phyloP scores from a whole-genome alignment of 2,888 invertebrate genomes.

The Drosophila cracens region DNA sequence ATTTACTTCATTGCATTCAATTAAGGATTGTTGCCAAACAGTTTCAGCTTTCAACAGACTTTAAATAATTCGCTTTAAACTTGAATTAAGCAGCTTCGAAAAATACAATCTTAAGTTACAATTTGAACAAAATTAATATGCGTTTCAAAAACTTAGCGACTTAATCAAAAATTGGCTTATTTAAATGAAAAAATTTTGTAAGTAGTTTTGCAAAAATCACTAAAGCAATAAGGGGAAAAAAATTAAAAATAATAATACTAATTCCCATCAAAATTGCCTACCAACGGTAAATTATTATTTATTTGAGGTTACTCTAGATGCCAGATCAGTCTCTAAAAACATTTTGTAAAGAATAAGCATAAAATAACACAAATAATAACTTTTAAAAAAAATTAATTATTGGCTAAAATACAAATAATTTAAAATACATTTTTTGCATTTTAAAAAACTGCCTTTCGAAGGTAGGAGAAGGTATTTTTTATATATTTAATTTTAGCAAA shows the following conservation, averaged over 20 bases:
- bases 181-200: neutral
- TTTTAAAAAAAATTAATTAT: neutral
- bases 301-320: too few species aligned
- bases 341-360: too few species aligned
- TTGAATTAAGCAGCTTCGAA: neutral
- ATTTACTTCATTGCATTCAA: constrained; percentile 34
- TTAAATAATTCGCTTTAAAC: neutral
- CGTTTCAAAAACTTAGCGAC: neutral
- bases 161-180: neutral
- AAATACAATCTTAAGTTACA: neutral
- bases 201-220: neutral
- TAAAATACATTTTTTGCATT: neutral
- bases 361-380: too few species aligned
- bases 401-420: neutral
- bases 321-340: too few species aligned
- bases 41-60: constrained; percentile 1
- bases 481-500: neutral
- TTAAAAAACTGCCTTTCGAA: neutral
- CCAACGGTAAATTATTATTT: too few species aligned
- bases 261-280: too few species aligned
- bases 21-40: constrained; percentile 37
- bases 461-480: too few species aligned
- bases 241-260: too few species aligned
- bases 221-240: neutral
- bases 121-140: neutral